Evolutionary conservation across 2,113 vertebrate species (phyloP).

Genomic region (Vulpes ferrilata): DNA sequence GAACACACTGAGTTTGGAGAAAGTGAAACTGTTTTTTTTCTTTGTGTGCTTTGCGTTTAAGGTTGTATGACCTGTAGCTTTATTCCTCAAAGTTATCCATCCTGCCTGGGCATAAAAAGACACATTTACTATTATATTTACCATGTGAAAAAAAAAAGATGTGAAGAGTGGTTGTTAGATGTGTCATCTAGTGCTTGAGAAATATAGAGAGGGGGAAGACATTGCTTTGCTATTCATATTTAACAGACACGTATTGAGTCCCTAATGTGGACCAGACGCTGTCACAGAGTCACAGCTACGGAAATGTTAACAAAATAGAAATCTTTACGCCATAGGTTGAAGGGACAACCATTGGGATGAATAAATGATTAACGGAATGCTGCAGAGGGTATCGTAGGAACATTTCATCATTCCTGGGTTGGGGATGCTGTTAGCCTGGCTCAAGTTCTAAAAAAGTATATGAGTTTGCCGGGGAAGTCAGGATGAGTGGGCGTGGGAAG

Average conservation of each 20-base stretch:
- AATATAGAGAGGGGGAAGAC: neutral
- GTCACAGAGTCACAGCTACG: neutral
- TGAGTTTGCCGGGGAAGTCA: neutral
- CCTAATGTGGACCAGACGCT: neutral
- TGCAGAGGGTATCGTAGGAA: neutral
- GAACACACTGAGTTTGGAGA: neutral
- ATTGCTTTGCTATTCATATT: neutral
- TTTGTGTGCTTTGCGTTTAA: slow-evolving; percentile 18
- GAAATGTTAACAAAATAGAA: neutral
- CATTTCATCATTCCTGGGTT: neutral
- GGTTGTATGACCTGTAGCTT: neutral
- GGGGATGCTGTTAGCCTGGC: neutral
- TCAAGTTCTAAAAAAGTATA: neutral
- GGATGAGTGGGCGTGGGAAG: neutral
- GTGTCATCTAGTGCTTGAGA: neutral
- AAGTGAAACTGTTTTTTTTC: slow-evolving; percentile 8
- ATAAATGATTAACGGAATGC: neutral
- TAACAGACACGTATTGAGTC: neutral
- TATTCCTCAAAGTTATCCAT: neutral
- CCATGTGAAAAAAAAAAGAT: neutral
- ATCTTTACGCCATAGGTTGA: neutral
- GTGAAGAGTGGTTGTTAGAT: neutral
- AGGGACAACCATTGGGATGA: neutral
- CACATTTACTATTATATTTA: neutral
- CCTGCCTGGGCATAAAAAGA: neutral